Evolutionary conservation across 1,140 invertebrate genomes (phyloP).

Genomic region (Megalonaias nervosa): DNA sequence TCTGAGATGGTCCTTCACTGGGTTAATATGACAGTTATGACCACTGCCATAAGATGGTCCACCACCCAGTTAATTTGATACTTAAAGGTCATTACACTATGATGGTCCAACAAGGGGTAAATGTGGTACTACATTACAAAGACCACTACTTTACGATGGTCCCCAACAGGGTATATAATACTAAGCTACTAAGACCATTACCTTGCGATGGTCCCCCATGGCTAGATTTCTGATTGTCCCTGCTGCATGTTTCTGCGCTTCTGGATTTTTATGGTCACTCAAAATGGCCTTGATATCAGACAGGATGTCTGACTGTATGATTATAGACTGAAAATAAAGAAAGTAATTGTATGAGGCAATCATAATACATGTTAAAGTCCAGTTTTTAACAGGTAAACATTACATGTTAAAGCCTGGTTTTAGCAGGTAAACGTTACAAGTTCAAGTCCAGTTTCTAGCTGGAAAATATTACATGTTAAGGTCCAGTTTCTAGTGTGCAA

Average conservation of each 20-base stretch:
- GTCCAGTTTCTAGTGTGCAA: too few species aligned
- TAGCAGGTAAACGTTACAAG: too few species aligned
- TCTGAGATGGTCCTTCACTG: too few species aligned
- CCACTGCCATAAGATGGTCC: too few species aligned
- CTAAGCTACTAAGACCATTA: too few species aligned
- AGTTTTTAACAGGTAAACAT: too few species aligned
- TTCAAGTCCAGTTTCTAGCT: too few species aligned
- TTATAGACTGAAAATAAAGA: constrained; percentile 35
- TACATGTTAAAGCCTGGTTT: too few species aligned
- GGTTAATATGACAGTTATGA: too few species aligned
- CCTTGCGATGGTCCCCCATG: constrained; percentile 48
- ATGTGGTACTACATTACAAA: neutral
- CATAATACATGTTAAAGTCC: neutral
- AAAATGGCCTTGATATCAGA: constrained; percentile 51
- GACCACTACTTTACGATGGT: constrained; percentile 21
- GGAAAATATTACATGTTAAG: neutral
- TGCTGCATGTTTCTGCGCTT: constrained; percentile 58
- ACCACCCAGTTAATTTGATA: too few species aligned
- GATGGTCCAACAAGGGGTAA: too few species aligned
- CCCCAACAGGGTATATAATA: neutral
- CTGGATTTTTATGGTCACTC: constrained; percentile 42
- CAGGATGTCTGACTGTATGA: constrained; percentile 49
- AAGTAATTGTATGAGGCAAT: constrained; percentile 5
- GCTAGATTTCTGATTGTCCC: constrained; percentile 58
- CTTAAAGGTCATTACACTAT: neutral